A percentile compares a stretch with the other conserved stretches of the same genome.
These are phyloP conservation scores for Eidolon helvum DNA, from an alignment of 2,113 vertebrate species.

Conservation along the genomic window DNA sequence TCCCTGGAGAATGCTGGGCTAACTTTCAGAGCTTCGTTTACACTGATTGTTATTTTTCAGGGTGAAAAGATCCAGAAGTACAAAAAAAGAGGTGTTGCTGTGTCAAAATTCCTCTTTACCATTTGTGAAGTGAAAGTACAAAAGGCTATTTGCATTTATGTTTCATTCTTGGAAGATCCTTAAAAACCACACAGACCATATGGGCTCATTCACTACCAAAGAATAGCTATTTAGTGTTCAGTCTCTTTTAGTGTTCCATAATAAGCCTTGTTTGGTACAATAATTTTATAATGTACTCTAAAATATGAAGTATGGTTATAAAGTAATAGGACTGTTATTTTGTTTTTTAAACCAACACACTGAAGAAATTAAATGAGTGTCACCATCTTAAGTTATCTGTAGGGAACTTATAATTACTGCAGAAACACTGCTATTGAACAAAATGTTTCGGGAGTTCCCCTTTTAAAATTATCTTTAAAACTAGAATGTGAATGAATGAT, in stretches of 20 bases:
- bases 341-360: neutral
- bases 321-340: neutral
- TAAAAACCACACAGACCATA: neutral
- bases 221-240: neutral
- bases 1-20: neutral
- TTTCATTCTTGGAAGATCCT: neutral
- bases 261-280: neutral
- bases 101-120: neutral
- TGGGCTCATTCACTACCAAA: neutral
- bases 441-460: neutral
- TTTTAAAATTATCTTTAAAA: neutral
- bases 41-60: neutral
- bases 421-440: neutral
- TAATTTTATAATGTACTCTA: constrained; percentile 21
- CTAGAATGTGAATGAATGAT: neutral
- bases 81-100: neutral
- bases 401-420: neutral
- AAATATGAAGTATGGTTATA: neutral
- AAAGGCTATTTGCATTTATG: neutral
- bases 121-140: neutral
- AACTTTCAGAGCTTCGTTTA: neutral
- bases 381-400: neutral
- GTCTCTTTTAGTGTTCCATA: neutral
- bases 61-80: neutral
- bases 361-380: neutral